phyloP scores from a whole-genome alignment of 2,888 invertebrate species.

The Ichneumon xanthorius region DNA sequence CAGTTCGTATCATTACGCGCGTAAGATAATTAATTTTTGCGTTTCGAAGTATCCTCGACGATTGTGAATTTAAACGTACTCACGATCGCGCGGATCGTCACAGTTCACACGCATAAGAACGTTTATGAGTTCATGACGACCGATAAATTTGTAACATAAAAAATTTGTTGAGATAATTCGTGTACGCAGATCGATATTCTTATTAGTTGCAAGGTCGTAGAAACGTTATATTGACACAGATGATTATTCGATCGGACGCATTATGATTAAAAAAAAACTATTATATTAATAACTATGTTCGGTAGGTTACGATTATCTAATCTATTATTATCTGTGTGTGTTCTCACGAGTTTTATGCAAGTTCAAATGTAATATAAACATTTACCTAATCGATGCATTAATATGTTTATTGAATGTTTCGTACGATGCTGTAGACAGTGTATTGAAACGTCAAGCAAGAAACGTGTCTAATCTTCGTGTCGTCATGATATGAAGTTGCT shows the following conservation, averaged over 20 bases:
- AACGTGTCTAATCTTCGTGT: too few relatives aligned
- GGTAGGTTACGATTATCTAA: slow-evolving; percentile 17
- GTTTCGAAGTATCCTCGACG: slow-evolving; percentile 35
- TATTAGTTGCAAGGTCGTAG: slow-evolving; percentile 7
- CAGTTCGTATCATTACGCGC: slow-evolving; percentile 97
- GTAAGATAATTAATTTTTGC: slow-evolving; percentile 82
- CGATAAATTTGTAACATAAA: slow-evolving; percentile 39
- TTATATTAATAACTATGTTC: slow-evolving; percentile 33
- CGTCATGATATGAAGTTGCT: too few relatives aligned
- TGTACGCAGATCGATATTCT: slow-evolving; percentile 14
- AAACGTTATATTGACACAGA: slow-evolving; percentile 3
- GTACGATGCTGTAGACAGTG: background rate
- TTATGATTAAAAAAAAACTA: slow-evolving; percentile 32
- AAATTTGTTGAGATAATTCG: background rate
- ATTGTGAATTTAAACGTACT: slow-evolving; percentile 26
- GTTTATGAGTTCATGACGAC: background rate
- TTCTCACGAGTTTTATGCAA: slow-evolving; percentile 20
- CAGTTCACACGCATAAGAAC: background rate
- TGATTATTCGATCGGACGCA: slow-evolving; percentile 7
- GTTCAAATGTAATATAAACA: slow-evolving; percentile 39
- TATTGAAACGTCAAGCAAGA: background rate
- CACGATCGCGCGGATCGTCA: slow-evolving; percentile 27
- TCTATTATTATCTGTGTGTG: slow-evolving; percentile 30
- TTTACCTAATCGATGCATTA: slow-evolving; percentile 9
- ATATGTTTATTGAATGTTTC: background rate